phyloP scores from a whole-genome alignment of 2,797 vertebrate species.

The Myotis planiceps region DNA sequence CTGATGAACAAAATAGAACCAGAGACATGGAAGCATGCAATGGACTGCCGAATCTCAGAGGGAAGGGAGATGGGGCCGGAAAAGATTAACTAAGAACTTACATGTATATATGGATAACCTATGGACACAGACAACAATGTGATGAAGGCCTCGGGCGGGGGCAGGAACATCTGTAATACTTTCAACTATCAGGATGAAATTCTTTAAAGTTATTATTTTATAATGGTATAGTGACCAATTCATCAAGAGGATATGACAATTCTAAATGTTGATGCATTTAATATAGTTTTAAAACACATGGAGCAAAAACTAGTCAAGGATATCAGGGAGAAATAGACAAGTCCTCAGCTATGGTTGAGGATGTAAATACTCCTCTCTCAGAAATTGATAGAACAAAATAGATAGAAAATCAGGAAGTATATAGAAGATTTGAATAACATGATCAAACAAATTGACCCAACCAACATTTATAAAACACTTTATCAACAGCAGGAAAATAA shows the following conservation, averaged over 20 bases:
- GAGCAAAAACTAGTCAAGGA: constrained; percentile 14
- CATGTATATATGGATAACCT: too few species aligned
- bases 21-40: too few species aligned
- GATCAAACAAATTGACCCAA: background rate
- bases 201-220: background rate
- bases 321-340: background rate
- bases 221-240: background rate
- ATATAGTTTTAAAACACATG: background rate
- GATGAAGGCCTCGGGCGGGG: too few species aligned
- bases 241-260: background rate
- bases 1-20: too few species aligned
- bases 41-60: too few species aligned
- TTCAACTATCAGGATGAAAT: too few species aligned
- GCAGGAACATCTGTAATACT: too few species aligned
- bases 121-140: too few species aligned
- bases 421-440: background rate
- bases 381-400: constrained; percentile 22
- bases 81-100: too few species aligned
- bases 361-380: background rate
- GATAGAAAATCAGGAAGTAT: background rate
- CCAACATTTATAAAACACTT: background rate
- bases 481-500: background rate
- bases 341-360: background rate
- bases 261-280: background rate
- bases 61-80: too few species aligned